Evolutionary conservation across 2,888 invertebrate genomes (phyloP).

Genomic region (Tuta absoluta): DNA sequence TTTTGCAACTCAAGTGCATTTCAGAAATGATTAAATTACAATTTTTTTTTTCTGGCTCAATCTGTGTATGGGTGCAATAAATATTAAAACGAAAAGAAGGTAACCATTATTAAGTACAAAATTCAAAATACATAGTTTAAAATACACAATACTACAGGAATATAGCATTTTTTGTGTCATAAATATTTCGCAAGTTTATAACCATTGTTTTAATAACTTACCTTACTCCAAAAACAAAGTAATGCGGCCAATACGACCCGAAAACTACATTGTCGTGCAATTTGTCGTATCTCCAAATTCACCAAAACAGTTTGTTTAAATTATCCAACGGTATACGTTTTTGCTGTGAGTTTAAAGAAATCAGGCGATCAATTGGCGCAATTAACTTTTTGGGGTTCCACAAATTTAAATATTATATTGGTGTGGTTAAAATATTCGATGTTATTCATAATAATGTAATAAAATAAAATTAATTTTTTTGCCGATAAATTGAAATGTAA

Average conservation of each 20-base stretch:
- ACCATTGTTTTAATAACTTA: no score
- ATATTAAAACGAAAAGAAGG: no score
- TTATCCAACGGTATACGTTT: conserved; percentile 46
- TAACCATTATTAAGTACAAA: no score
- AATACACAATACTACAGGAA: no score
- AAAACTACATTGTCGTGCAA: conserved; percentile 34
- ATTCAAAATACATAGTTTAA: no score
- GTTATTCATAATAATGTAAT: no score
- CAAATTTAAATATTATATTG: background rate
- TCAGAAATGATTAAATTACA: background rate
- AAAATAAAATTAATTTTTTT: no score
- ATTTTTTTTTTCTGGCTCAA: no score
- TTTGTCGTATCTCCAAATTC: conserved; percentile 51
- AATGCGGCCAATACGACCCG: background rate
- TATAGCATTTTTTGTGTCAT: no score
- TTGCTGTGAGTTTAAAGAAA: conserved; percentile 35
- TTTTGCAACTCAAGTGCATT: background rate
- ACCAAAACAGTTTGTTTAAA: conserved; percentile 55
- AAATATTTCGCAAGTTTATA: no score
- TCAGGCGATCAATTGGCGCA: conserved; percentile 34
- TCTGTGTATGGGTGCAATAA: no score
- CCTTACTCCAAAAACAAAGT: background rate
- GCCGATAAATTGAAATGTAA: no score
- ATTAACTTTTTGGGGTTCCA: conserved; percentile 40
- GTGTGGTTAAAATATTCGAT: background rate